Evolutionary conservation across 1,140 invertebrate genomes (phyloP), one percentile per base, ranked within the genome.

Genomic region (Heliconius nattereri): DNA sequence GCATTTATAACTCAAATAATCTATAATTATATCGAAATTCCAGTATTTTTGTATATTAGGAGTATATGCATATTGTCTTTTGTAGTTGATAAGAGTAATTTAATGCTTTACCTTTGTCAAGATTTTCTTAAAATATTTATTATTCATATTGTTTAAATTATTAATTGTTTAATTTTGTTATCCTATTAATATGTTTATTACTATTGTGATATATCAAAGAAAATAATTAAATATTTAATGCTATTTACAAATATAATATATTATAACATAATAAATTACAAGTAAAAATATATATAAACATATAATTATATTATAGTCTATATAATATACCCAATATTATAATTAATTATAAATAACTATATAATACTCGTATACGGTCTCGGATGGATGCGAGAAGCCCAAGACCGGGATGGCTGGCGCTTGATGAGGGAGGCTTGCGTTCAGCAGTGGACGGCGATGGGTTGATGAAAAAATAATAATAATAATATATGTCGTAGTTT

Each of bases 401-500:
- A n/a, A n/a, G n/a, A n/a, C n/a, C n/a, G n/a, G n/a, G n/a, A n/a
- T n/a, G n/a, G n/a, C n/a, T n/a, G n/a, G n/a, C n/a, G n/a, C n/a
- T n/a, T n/a, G n/a, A n/a, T n/a, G n/a, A n/a, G n/a, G n/a, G n/a
- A n/a, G n/a, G n/a, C n/a, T n/a, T n/a, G n/a, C n/a, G n/a, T n/a
- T n/a, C n/a, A n/a, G n/a, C n/a, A n/a, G n/a, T n/a, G n/a, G n/a
- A n/a, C n/a, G n/a, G n/a, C n/a, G n/a, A n/a, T n/a, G n/a, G n/a
- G n/a, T n/a, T n/a, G n/a, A n/a, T n/a, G n/a, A n/a, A n/a, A n/a
- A n/a, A n/a, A n/a, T n/a, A n/a, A n/a, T n/a, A n/a, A n/a, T 71
- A 74, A 78, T 77, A 76, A 80, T 76, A 74, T 74, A 78, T 80
- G 75, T 74, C 71, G 85, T 85, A 80, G 49, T 81, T 81, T 83